Evolutionary conservation across 1,140 invertebrate genomes (phyloP).

Genomic region (Pygmarrhopalites habei): DNA sequence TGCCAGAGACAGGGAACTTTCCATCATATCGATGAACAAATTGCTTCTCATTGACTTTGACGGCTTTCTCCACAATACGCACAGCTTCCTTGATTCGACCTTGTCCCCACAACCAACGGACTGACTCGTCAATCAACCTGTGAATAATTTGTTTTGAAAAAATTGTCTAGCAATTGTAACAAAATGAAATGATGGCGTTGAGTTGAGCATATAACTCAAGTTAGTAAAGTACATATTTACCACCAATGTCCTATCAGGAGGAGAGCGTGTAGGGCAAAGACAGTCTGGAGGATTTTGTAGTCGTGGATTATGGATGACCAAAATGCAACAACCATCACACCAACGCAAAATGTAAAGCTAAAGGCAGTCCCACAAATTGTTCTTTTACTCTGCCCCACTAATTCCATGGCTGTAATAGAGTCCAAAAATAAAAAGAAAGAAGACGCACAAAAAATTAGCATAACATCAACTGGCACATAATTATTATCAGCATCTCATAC

Average conservation of each 20-base stretch:
- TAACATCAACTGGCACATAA: too few relatives aligned
- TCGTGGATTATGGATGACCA: slow-evolving; percentile 73
- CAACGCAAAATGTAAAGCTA: slow-evolving; percentile 33
- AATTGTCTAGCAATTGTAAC: neutral
- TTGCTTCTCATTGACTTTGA: slow-evolving; percentile 60
- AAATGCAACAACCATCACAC: slow-evolving; percentile 36
- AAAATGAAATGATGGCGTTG: neutral
- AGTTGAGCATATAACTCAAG: neutral
- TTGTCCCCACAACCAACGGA: slow-evolving; percentile 74
- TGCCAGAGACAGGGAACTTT: neutral
- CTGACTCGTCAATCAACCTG: slow-evolving; percentile 73
- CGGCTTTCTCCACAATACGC: slow-evolving; percentile 60
- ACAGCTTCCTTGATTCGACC: slow-evolving; percentile 62
- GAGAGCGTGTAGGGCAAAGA: slow-evolving; percentile 67
- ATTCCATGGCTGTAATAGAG: slow-evolving; percentile 37
- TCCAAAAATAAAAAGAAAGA: neutral
- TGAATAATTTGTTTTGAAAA: neutral
- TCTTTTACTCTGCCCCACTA: slow-evolving; percentile 32
- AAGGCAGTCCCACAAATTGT: slow-evolving; percentile 38
- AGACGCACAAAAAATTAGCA: too few relatives aligned
- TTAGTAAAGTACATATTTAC: slow-evolving; percentile 27
- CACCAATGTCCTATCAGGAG: slow-evolving; percentile 71
- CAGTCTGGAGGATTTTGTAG: slow-evolving; percentile 63
- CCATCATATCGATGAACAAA: slow-evolving; percentile 22
- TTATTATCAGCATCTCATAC: too few relatives aligned